These are phyloP conservation scores for Cinclus mexicanus DNA, from an alignment of 2,113 vertebrate genomes.

Conservation along the genomic window DNA sequence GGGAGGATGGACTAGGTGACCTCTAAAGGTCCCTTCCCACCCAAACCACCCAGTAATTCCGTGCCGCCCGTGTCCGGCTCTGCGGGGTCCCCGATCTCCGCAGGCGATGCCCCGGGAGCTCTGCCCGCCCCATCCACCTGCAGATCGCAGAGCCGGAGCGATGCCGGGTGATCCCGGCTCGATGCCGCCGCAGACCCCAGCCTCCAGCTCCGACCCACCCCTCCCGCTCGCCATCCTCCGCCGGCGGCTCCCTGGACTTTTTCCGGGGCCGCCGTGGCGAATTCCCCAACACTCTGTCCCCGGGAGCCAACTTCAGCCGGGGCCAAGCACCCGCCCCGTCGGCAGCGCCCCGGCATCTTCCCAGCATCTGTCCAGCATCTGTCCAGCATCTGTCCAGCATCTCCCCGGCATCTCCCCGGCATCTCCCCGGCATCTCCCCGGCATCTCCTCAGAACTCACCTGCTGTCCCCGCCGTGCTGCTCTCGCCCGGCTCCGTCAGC, in stretches of 20 bases:
- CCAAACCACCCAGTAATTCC: background rate
- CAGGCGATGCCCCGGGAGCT: background rate
- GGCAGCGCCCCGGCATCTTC: background rate
- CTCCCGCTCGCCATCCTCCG: too few species aligned
- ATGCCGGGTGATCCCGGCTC: too few species aligned
- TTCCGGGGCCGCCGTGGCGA: background rate
- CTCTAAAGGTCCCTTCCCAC: background rate
- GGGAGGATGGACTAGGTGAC: background rate
- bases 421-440: too few species aligned
- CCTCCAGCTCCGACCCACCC: background rate
- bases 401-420: too few species aligned
- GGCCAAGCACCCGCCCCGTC: background rate
- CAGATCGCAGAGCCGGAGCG: too few species aligned
- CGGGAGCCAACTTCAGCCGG: background rate
- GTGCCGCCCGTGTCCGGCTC: background rate
- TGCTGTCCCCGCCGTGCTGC: too few species aligned
- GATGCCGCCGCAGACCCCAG: background rate
- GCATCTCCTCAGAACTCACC: too few species aligned
- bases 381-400: too few species aligned
- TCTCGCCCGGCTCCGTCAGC: too few species aligned
- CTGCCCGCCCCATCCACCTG: background rate
- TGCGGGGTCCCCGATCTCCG: too few species aligned
- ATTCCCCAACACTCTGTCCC: background rate
- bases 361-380: too few species aligned
- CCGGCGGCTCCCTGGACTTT: background rate